Percentiles rank a stretch among this genome's conserved stretches.
phyloP scores from a whole-genome alignment of 2,888 invertebrate genomes.

The Netelia inedita region DNA sequence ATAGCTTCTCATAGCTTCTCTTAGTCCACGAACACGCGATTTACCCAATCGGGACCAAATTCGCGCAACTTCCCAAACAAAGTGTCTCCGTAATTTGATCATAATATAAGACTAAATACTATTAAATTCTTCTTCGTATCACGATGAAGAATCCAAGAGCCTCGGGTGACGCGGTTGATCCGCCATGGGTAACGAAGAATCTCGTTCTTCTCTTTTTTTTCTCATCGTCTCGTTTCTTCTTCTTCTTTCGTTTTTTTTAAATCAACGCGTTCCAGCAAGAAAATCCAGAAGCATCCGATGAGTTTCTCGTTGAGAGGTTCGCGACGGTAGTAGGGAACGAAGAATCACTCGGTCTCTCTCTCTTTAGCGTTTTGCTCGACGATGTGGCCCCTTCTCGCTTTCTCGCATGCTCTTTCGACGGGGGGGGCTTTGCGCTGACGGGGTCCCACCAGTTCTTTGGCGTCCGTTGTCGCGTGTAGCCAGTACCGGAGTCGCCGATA shows the following conservation, averaged over 20 bases:
- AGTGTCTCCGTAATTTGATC: neutral
- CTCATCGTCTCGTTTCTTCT: neutral
- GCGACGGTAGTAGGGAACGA: constrained; percentile 44
- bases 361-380: constrained; percentile 3
- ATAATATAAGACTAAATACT: neutral
- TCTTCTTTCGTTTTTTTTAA: neutral
- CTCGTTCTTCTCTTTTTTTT: neutral
- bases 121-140: neutral
- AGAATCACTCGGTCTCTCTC: constrained; percentile 22
- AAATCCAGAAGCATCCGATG: neutral
- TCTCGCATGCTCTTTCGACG: constrained; percentile 45
- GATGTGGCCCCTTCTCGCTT: constrained; percentile 1
- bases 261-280: neutral
- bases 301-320: constrained; percentile 23
- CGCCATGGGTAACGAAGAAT: neutral
- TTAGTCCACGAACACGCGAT: neutral
- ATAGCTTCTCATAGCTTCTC: neutral
- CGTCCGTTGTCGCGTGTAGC: constrained; percentile 70
- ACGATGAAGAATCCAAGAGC: neutral
- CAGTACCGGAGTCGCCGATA: neutral
- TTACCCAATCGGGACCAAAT: neutral
- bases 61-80: neutral
- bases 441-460: constrained; percentile 72
- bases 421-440: constrained; percentile 66
- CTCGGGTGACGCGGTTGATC: neutral